These are phyloP conservation scores for Olivierus martensii DNA, from an alignment of 1,140 invertebrate genomes.

Conservation along the genomic window DNA sequence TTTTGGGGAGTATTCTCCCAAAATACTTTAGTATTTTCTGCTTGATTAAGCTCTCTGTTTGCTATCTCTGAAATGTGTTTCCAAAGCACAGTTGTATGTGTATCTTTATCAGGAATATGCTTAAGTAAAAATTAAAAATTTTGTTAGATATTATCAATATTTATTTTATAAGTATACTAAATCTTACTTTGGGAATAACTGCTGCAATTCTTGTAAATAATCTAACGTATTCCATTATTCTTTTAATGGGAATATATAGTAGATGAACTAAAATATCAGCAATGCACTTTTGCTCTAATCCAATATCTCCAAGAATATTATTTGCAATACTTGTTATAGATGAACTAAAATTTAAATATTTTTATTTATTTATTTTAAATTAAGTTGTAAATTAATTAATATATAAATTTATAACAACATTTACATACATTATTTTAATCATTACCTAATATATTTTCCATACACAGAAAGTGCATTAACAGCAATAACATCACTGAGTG, in stretches of 20 bases:
- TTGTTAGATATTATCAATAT: too few species aligned
- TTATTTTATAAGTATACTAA: too few species aligned
- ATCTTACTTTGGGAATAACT: slow-evolving; percentile 40
- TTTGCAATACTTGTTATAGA: background rate
- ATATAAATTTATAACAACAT: too few species aligned
- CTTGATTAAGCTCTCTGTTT: slow-evolving; percentile 47
- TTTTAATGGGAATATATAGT: slow-evolving; percentile 1
- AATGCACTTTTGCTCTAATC: background rate
- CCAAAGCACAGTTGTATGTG: slow-evolving; percentile 29
- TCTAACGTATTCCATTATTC: slow-evolving; percentile 19
- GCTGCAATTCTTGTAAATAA: slow-evolving; percentile 21
- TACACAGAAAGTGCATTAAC: slow-evolving; percentile 52
- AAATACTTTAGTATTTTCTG: slow-evolving; percentile 54
- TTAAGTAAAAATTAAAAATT: slow-evolving; percentile 20
- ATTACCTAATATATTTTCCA: slow-evolving; percentile 23
- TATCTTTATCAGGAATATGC: too few species aligned
- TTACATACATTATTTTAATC: too few species aligned
- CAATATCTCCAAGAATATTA: background rate
- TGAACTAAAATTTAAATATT: too few species aligned
- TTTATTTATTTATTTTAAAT: too few species aligned
- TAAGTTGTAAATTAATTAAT: too few species aligned
- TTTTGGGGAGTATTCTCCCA: slow-evolving; percentile 54
- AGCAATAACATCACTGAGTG: slow-evolving; percentile 56
- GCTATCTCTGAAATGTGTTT: slow-evolving; percentile 44
- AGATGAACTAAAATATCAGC: background rate